Evolutionary conservation across 2,113 vertebrate species (phyloP), one percentile per base, ranked within the genome.

Genomic region (Cochlearius cochlearius): DNA sequence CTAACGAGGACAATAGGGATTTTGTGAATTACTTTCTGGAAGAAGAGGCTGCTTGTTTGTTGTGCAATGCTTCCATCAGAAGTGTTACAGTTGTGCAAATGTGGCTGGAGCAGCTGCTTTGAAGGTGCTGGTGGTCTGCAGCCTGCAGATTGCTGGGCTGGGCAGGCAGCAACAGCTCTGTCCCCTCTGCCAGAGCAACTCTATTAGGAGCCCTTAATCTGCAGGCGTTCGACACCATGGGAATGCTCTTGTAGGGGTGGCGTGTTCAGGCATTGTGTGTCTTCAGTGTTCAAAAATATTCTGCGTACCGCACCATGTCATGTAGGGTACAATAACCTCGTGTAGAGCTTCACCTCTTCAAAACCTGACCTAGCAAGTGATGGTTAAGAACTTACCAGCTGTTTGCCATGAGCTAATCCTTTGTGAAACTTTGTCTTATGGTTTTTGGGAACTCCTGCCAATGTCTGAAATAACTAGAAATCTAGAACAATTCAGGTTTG

Each of bases 261-360:
- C 12, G 15, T 15, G 16, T 92, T 69, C 76, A 72, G 34, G 17
- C 26, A 12, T 23, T 39, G 30, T 23, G 22, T 20, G 14, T 63
- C 63, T 72, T 63, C 39, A 23, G 17, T 66, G 64, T 59, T 50
- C 27, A 77, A 8, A 77, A 59, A 18, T 15, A 66, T 22, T 36
- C 43, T 66, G 38, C 15, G 1, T 43, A 25, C 12, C 32, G 8
- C 5, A 34, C 10, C 15, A 17, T n/a, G 25, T 38, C 1, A 1
- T 26, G 21, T 27, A 49, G 22, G 12, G 26, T 41, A 17, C 39
- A 32, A 13, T 19, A 55, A 41, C 18, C 17, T 55, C 16, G 6
- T 32, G 53, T 16, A 32, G 39, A 60, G 30, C 39, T 62, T 55
- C 10, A 52, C 17, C 10, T 47, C 39, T 85, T 53, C 74, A 67